Conservation (phyloP, 2,113 vertebrate genomes). For the Hemibagrus wyckioides region DNA sequence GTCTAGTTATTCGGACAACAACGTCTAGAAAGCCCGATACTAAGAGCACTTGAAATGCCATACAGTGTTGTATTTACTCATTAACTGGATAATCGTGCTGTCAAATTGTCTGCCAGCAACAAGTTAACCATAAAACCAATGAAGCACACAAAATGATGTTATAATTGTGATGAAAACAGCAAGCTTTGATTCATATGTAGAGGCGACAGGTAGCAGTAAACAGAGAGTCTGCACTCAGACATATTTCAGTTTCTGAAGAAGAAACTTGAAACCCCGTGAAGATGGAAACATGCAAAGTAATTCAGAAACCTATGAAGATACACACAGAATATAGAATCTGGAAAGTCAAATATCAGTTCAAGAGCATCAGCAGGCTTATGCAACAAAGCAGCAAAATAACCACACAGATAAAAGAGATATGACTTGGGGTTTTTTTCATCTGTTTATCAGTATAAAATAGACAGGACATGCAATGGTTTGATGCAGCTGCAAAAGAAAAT, state of each 20-base stretch:
- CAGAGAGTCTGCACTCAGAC: no score
- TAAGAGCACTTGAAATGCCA: background rate
- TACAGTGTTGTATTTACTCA: background rate
- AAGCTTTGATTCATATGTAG: background rate
- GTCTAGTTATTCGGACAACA: background rate
- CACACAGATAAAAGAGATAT: background rate
- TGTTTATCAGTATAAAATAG: background rate
- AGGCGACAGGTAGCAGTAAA: background rate
- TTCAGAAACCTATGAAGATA: background rate
- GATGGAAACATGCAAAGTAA: conserved; percentile 30
- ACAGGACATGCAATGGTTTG: background rate
- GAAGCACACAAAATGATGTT: background rate
- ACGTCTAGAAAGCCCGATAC: background rate
- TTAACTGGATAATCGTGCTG: background rate
- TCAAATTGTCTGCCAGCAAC: background rate
- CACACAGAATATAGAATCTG: background rate
- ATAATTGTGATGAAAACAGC: background rate
- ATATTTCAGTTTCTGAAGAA: conserved; percentile 31
- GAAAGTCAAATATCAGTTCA: background rate
- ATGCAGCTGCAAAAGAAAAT: background rate
- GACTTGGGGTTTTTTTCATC: background rate
- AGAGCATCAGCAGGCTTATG: background rate
- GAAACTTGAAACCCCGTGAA: background rate
- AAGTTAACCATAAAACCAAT: background rate
- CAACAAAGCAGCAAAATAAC: background rate